Conservation (phyloP, 37 sponge, comb jelly and placozoan genomes). For the Lycopodina hypogea region DNA sequence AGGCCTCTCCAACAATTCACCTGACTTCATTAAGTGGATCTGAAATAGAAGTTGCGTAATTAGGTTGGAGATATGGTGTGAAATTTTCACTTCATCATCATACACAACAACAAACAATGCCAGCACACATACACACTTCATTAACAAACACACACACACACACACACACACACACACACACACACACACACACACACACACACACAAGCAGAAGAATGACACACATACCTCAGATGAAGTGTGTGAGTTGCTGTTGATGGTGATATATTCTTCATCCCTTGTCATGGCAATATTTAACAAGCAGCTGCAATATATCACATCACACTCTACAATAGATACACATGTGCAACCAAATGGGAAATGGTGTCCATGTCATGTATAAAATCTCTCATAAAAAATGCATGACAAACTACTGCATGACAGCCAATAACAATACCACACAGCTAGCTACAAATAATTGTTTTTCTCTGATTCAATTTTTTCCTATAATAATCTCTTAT, state of each 20-base stretch:
- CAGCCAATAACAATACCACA: no score
- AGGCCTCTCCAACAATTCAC: neutral
- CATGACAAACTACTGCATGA: no score
- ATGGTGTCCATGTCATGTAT: no score
- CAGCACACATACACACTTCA: neutral
- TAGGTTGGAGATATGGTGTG: no score
- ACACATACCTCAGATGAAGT: constrained; percentile 31
- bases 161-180: neutral
- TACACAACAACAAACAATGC: neutral
- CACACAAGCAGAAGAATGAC: neutral
- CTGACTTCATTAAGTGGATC: constrained; percentile 2
- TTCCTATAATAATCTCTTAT: no score
- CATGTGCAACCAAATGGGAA: no score
- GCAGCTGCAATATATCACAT: neutral
- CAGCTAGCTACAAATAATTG: no score
- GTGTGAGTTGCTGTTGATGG: constrained; percentile 28
- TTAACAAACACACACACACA: neutral
- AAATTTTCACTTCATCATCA: no score
- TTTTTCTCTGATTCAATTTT: no score
- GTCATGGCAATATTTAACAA: constrained; percentile 29
- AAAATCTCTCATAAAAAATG: no score
- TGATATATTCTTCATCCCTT: constrained; percentile 32
- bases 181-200: neutral
- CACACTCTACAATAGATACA: no score
- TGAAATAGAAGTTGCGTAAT: neutral